A percentile compares a stretch with the other conserved stretches of the same genome.
These are phyloP conservation scores for Stratiolaelaps scimitus DNA, from an alignment of 1,140 invertebrate species.

Conservation along the genomic window DNA sequence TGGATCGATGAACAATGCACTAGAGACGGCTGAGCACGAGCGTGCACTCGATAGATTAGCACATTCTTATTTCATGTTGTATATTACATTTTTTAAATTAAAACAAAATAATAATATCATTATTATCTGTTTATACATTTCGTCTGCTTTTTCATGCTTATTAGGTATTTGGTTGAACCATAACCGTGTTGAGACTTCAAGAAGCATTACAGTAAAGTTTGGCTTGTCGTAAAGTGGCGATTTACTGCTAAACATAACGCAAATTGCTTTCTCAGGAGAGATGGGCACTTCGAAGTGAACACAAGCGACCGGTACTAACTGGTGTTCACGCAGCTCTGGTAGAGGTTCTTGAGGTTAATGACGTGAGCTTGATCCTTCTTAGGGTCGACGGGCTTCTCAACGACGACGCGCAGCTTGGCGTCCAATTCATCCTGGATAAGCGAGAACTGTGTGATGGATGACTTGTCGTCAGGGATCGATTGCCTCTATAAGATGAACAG, in stretches of 20 bases:
- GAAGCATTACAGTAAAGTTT: too few species aligned
- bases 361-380: constrained; percentile 2
- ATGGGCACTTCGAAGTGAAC: neutral
- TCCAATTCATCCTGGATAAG: constrained; percentile 63
- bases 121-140: too few species aligned
- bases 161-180: too few species aligned
- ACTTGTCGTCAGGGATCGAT: constrained; percentile 64
- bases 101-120: too few species aligned
- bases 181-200: too few species aligned
- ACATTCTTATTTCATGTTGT: neutral
- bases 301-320: constrained; percentile 36
- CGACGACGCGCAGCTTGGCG: constrained; percentile 58
- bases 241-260: too few species aligned
- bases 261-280: too few species aligned
- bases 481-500: constrained; percentile 33
- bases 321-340: constrained; percentile 27
- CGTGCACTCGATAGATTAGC: neutral
- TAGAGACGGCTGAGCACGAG: neutral
- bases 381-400: constrained; percentile 51
- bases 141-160: too few species aligned
- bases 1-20: constrained; percentile 30
- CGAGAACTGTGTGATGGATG: constrained; percentile 63
- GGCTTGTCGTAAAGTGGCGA: constrained; percentile 36
- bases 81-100: too few species aligned
- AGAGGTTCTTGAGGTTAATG: constrained; percentile 16